These are phyloP conservation scores for Rhagium mordax DNA, from an alignment of 2,888 invertebrate species.

Conservation along the genomic window DNA sequence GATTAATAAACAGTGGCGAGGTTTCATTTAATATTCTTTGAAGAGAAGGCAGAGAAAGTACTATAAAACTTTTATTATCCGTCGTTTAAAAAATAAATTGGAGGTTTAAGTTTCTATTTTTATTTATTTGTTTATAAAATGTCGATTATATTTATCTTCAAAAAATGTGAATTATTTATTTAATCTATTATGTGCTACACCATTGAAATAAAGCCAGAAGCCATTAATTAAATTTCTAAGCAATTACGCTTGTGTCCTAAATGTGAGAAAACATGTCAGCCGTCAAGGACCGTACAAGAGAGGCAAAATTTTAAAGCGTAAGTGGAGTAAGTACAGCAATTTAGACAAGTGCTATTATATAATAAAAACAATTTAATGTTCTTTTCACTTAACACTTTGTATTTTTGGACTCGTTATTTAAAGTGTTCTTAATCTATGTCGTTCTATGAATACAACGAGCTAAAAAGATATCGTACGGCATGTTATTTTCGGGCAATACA, in stretches of 20 bases:
- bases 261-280: slow-evolving; percentile 9
- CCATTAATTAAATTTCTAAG: slow-evolving; percentile 9
- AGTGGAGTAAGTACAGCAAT: slow-evolving; percentile 27
- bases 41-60: too few species aligned
- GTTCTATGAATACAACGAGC: slow-evolving; percentile 46
- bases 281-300: slow-evolving; percentile 2
- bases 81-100: too few species aligned
- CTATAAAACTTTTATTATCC: too few species aligned
- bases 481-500: slow-evolving; percentile 45
- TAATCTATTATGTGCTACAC: background rate
- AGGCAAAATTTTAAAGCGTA: slow-evolving; percentile 1
- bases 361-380: slow-evolving; percentile 50
- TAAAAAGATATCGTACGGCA: slow-evolving; percentile 31
- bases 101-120: too few species aligned
- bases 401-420: slow-evolving; percentile 49
- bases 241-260: background rate
- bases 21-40: too few species aligned
- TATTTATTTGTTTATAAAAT: too few species aligned
- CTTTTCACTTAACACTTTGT: slow-evolving; percentile 48
- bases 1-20: too few species aligned
- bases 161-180: too few species aligned
- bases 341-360: slow-evolving; percentile 46
- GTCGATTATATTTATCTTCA: too few species aligned
- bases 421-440: slow-evolving; percentile 46
- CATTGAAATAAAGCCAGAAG: background rate